Base-by-base conservation (phyloP, 1,140 invertebrate species). In the Drosophila serrata region DNA sequence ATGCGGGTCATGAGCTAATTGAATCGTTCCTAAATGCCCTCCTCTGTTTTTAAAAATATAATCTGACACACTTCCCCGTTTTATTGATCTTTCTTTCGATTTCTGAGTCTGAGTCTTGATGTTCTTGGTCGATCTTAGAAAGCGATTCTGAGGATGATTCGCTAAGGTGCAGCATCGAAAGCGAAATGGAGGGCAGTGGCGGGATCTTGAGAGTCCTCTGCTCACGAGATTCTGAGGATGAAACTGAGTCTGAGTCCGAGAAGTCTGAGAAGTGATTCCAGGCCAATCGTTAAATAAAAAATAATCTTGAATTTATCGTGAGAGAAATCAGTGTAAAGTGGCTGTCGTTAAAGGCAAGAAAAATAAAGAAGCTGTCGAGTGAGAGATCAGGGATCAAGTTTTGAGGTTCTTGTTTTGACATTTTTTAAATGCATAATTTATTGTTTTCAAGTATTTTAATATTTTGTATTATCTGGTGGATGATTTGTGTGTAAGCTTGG, bases 1-100 rank as follows among this genome's bases (percentile, higher is more conserved):
- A 87, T 85, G 78, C 74, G 63, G 81, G 81, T 84, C 81, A 80
- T 72, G 67, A 68, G 76, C 73, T 86, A 86, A 86, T 86, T 86
- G 75, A 86, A 68, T 68, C 59, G 79, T 86, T 86, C 61, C 64
- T 79, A 79, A 82, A 76, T 72, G 64, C 74, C 63, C 43, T 51
- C 49, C 43, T 46, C 48, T 22, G 65, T 39, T 70, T 75, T 82
- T 86, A 81, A 78, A 78, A 72, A 79, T 81, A 86, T 81, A 86
- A 79, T 48, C 79, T 86, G 82, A 87, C 82, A 86, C 62, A 86
- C 82, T 70, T 64, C 43, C 24, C 42, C 13, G 55, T 59, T 76
- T 55, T 55, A 37, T 48, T 22, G 55, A 64, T 59, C 35, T 51
- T 43, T 59, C 43, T 45, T 60, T 53, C 24, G 53, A 69, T 69